A percentile compares a stretch with the other conserved stretches of the same genome.
These are phyloP conservation scores for Heterotis niloticus DNA, from an alignment of 2,113 vertebrate genomes.

Conservation along the genomic window DNA sequence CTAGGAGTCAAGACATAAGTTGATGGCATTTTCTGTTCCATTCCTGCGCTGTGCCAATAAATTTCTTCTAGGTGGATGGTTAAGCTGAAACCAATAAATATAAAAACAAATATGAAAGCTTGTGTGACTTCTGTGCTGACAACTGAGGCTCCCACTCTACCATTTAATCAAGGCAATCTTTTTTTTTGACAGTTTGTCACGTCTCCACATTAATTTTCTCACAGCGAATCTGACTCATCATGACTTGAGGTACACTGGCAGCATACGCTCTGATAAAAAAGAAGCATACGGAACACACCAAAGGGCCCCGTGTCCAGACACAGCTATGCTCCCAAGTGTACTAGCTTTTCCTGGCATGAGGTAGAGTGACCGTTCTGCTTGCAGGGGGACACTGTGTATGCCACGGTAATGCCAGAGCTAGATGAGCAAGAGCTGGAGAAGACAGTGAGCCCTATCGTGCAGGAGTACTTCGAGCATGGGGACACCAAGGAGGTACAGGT, in stretches of 20 bases:
- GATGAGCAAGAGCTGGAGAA: conserved; percentile 74
- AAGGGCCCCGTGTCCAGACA: too few species aligned
- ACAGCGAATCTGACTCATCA: too few species aligned
- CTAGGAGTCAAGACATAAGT: too few species aligned
- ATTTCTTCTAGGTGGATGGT: background rate
- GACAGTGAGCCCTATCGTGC: conserved; percentile 77
- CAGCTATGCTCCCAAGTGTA: too few species aligned
- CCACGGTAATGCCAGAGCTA: conserved; percentile 74
- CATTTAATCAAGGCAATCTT: background rate
- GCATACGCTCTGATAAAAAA: too few species aligned
- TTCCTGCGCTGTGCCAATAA: too few species aligned
- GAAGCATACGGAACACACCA: too few species aligned
- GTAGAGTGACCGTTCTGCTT: background rate
- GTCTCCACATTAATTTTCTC: too few species aligned
- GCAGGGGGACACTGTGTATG: conserved; percentile 77
- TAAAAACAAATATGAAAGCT: background rate
- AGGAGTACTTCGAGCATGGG: conserved; percentile 82
- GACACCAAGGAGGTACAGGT: conserved; percentile 79
- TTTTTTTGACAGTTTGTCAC: too few species aligned
- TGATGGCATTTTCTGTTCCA: too few species aligned
- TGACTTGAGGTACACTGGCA: too few species aligned
- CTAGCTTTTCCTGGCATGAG: too few species aligned
- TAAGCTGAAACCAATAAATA: background rate
- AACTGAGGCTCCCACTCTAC: background rate
- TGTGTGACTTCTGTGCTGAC: background rate